Evolutionary conservation across 2,888 invertebrate species (phyloP).

Genomic region (Latrodectus elegans): DNA sequence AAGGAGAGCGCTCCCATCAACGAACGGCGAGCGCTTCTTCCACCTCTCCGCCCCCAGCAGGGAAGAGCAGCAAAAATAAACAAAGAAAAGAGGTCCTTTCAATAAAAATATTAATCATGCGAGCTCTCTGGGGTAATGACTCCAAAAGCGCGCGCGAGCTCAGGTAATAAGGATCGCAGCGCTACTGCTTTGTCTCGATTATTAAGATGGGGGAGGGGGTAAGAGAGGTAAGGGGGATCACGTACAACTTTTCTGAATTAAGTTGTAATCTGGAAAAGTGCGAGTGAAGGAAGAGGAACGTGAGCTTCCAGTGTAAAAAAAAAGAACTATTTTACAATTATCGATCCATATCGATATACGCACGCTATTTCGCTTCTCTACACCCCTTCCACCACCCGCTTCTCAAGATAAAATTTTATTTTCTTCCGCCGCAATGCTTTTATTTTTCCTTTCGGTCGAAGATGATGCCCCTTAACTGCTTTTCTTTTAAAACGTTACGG

Average conservation of each 20-base stretch:
- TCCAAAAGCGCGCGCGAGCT: slow-evolving; percentile 12
- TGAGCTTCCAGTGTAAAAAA: neutral
- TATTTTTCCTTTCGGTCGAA: neutral
- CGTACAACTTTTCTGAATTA: slow-evolving; percentile 60
- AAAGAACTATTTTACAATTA: slow-evolving; percentile 56
- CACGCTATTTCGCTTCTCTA: neutral
- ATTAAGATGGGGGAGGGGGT: slow-evolving; percentile 4
- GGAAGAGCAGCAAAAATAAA: slow-evolving; percentile 25
- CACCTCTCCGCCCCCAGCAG: slow-evolving; percentile 8
- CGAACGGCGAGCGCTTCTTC: no score
- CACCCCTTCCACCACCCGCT: neutral
- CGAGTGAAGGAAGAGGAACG: slow-evolving; percentile 14
- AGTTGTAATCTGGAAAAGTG: slow-evolving; percentile 50
- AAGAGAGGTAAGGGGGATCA: slow-evolving; percentile 27
- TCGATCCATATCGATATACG: slow-evolving; percentile 33
- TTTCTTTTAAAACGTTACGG: no score
- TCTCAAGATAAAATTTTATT: slow-evolving; percentile 2
- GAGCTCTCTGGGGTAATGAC: slow-evolving; percentile 44
- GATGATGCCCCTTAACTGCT: neutral
- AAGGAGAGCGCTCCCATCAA: no score
- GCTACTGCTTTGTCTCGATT: slow-evolving; percentile 49
- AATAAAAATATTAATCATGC: slow-evolving; percentile 62
- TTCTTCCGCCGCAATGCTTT: neutral
- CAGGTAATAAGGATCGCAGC: slow-evolving; percentile 46
- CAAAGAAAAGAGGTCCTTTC: slow-evolving; percentile 13